These are phyloP conservation scores for Chiloscyllium punctatum DNA, from an alignment of 2,797 vertebrate genomes.

Conservation along the genomic window DNA sequence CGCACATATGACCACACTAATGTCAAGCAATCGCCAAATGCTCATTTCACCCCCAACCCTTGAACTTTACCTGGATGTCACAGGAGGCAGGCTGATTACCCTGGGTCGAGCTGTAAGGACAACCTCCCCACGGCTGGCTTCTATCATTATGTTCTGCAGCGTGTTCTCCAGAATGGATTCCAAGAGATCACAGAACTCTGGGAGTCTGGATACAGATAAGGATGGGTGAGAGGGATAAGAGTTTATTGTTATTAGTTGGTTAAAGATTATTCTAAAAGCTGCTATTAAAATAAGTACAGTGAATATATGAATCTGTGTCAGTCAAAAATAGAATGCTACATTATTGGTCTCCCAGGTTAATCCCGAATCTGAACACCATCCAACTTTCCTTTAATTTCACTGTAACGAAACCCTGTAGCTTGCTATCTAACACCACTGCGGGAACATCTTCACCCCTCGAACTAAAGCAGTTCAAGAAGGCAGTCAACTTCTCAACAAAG, in stretches of 20 bases:
- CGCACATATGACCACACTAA: too few species aligned
- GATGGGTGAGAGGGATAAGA: not conserved
- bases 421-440: too few species aligned
- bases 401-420: not conserved
- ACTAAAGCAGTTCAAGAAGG: too few species aligned
- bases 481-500: too few species aligned
- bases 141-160: constrained; percentile 79
- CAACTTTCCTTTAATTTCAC: not conserved
- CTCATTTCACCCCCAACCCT: too few species aligned
- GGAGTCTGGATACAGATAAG: constrained; percentile 52
- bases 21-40: not conserved
- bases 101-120: constrained; percentile 65
- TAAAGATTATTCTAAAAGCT: not conserved
- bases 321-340: not conserved
- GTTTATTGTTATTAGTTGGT: not conserved
- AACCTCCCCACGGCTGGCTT: constrained; percentile 78
- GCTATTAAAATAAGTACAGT: not conserved
- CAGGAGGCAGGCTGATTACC: constrained; percentile 59
- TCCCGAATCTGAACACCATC: not conserved
- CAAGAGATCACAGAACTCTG: constrained; percentile 56
- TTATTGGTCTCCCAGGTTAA: not conserved
- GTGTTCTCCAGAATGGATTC: constrained; percentile 74
- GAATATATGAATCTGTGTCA: not conserved
- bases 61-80: not conserved
- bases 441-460: too few species aligned